Percentiles rank a stretch among this genome's conserved stretches.
Evolutionary conservation across 2,888 invertebrate genomes (phyloP).

Genomic region (Tinea semifulvella): DNA sequence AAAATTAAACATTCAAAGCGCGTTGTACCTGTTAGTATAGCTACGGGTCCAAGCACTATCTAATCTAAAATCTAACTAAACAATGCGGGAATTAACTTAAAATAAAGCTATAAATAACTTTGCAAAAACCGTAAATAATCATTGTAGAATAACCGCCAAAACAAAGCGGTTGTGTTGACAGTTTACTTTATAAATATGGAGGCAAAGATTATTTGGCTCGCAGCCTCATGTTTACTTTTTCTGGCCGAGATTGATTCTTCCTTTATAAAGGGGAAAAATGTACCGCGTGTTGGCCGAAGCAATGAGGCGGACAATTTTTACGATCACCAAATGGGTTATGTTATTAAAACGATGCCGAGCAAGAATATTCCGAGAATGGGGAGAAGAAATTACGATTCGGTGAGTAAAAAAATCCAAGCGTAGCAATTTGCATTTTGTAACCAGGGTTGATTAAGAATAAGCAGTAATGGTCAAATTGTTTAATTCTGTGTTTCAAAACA

Average conservation of each 20-base stretch:
- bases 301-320: constrained; percentile 45
- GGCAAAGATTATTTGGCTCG: not conserved
- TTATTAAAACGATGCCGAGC: constrained; percentile 48
- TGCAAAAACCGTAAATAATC: not conserved
- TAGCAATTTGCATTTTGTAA: no score
- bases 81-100: constrained; percentile 4
- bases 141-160: not conserved
- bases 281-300: constrained; percentile 53
- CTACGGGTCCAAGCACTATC: not conserved
- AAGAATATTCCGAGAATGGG: constrained; percentile 60
- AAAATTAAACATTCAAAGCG: not conserved
- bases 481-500: no score
- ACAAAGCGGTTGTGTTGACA: not conserved
- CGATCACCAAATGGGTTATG: constrained; percentile 49
- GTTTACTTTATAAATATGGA: constrained; percentile 1
- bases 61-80: not conserved
- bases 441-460: no score
- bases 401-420: no score
- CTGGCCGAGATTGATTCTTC: constrained; percentile 36
- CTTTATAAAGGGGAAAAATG: constrained; percentile 55
- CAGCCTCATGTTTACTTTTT: constrained; percentile 18
- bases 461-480: no score
- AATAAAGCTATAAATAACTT: not conserved
- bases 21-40: not conserved
- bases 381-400: constrained; percentile 54